Conservation (phyloP, 1,140 invertebrate species). For the Pseudomyrmex cubaensis region DNA sequence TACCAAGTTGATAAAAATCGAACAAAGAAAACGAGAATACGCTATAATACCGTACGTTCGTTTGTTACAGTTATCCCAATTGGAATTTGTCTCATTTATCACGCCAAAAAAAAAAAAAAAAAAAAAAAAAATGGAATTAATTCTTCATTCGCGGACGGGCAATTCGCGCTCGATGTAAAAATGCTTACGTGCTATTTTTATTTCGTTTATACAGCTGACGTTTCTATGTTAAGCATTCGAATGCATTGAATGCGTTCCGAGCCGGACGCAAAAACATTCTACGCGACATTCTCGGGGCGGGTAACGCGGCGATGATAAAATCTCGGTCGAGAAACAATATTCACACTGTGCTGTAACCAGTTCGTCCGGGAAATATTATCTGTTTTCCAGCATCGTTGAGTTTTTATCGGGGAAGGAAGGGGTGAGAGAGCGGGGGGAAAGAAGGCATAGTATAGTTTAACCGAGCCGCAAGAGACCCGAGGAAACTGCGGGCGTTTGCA, state of each 20-base stretch:
- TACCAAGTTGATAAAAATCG: neutral
- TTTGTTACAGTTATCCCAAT: neutral
- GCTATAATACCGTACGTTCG: no score
- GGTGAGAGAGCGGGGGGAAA: neutral
- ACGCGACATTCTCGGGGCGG: neutral
- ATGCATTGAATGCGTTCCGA: slow-evolving; percentile 7
- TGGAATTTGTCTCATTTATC: neutral
- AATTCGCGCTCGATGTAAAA: neutral
- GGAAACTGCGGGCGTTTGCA: slow-evolving; percentile 53
- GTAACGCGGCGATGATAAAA: neutral
- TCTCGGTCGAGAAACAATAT: slow-evolving; percentile 45
- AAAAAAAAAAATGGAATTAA: neutral
- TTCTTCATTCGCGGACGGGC: neutral
- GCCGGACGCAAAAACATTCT: neutral
- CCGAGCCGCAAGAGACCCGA: neutral
- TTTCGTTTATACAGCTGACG: neutral
- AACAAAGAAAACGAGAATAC: neutral
- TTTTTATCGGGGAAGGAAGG: slow-evolving; percentile 17
- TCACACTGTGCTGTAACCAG: slow-evolving; percentile 17
- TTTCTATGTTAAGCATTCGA: slow-evolving; percentile 1
- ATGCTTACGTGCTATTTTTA: neutral
- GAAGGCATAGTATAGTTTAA: slow-evolving; percentile 1
- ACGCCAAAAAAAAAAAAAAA: no score
- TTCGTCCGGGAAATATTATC: slow-evolving; percentile 36
- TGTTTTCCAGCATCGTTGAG: slow-evolving; percentile 23